Conservation (phyloP, 2,113 vertebrate genomes). For the Oxyruncus cristatus region DNA sequence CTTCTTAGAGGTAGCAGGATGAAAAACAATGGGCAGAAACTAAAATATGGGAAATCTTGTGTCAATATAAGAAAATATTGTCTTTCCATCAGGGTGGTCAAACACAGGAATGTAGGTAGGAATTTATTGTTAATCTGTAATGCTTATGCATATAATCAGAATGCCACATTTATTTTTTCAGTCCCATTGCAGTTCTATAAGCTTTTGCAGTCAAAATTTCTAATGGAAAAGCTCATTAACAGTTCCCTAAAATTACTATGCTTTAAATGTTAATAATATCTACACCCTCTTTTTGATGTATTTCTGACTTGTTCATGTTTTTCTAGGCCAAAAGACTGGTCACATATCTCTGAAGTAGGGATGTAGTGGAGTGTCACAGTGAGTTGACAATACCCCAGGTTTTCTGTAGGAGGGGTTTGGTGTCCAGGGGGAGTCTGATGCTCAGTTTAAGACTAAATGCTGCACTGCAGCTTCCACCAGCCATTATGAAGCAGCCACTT, state of each 20-base stretch:
- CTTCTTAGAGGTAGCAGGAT: background rate
- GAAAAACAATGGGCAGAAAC: background rate
- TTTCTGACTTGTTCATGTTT: background rate
- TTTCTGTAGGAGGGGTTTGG: background rate
- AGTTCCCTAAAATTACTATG: background rate
- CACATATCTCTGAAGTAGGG: background rate
- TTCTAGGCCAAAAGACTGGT: background rate
- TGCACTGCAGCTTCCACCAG: background rate
- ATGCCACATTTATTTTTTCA: background rate
- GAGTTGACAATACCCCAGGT: background rate
- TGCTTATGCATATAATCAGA: background rate
- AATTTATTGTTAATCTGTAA: background rate
- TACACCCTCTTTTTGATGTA: rapidly evolving
- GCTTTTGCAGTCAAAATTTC: background rate
- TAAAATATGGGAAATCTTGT: background rate
- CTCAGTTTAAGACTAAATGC: background rate
- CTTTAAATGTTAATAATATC: background rate
- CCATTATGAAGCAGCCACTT: background rate
- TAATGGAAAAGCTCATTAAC: background rate
- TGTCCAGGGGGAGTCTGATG: background rate
- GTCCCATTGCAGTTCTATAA: background rate
- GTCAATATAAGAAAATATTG: background rate
- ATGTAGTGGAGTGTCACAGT: rapidly evolving
- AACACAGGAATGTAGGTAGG: background rate
- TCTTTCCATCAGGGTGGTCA: background rate